Evolutionary conservation across 2,113 vertebrate genomes (phyloP), one percentile per base, ranked within the genome.

Genomic region (Rhinopithecus roxellana): DNA sequence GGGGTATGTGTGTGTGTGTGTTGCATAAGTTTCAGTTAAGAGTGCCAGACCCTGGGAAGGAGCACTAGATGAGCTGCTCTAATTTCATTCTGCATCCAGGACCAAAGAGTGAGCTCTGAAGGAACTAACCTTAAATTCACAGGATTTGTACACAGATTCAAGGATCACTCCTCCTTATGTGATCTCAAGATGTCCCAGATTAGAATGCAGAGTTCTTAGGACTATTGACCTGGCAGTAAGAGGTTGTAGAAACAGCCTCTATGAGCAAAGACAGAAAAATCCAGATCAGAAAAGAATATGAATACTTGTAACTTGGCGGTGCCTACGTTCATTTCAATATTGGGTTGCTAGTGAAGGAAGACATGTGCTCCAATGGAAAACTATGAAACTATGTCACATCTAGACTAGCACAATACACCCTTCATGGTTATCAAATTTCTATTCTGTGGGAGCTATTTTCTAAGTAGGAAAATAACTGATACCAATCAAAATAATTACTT

Each of bases 381-480:
- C n/a, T 35, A 1, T 3, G 18, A 82, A 67, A 69, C 35, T 52
- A 8, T 18, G 59, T 67, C 30, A 35, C 74, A 61, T 55, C 10
- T 50, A 59, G 18, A 81, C 48, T 45, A 69, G 59, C 9, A 67
- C 23, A 64, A 30, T 23, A 50, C 5, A 13, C 6, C 32, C 45
- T 72, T 82, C 35, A 25, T 55, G 30, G 43, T 77, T 61, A 82
- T 14, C 57, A 57, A 27, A 32, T 55, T 89, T 70, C 69, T 78
- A 78, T 23, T 38, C 59, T n/a, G 0, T 43, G 43, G 43, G 64
- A 48, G n/a, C 25, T 52, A n/a, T 55, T 89, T 80, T 83, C 88
- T 92, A 84, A 78, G 3, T 78, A 80, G 77, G 88, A 35, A 95
- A 93, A 48, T 70, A 82, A 74, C 45, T 52, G 32, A 50, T 25